A percentile compares a stretch with the other conserved stretches of the same genome.
Evolutionary conservation across 2,888 invertebrate species (phyloP).

Genomic region (Glaucopsyche alexis): DNA sequence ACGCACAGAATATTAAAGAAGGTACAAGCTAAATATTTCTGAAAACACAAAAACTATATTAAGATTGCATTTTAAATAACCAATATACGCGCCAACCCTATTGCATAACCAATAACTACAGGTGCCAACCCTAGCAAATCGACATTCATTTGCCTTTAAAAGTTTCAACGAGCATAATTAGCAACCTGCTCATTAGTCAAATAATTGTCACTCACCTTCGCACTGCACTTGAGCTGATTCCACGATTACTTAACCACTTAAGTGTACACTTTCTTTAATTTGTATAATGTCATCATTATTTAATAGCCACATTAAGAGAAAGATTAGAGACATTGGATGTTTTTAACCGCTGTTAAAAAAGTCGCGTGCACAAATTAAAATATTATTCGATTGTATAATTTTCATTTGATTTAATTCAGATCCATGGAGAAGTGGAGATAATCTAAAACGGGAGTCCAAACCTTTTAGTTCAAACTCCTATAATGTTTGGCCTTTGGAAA

Average conservation of each 20-base stretch:
- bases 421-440: no score
- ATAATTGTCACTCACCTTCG: slow-evolving; percentile 8
- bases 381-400: no score
- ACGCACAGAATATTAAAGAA: no score
- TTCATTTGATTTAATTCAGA: no score
- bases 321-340: background rate
- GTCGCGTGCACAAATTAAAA: no score
- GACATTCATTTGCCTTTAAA: background rate
- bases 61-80: background rate
- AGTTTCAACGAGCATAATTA: background rate
- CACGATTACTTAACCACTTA: slow-evolving; percentile 1
- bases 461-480: no score
- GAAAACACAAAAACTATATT: no score
- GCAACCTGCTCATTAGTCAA: slow-evolving; percentile 11
- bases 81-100: background rate
- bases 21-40: no score
- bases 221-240: background rate
- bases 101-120: background rate
- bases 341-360: no score
- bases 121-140: background rate
- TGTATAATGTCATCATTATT: background rate
- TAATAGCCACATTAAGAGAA: background rate
- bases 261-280: background rate
- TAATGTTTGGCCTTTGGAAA: no score
- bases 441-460: no score